A percentile compares a stretch with the other conserved stretches of the same genome.
Evolutionary conservation across 2,888 invertebrate genomes (phyloP).

Genomic region (Geotrupes spiniger): DNA sequence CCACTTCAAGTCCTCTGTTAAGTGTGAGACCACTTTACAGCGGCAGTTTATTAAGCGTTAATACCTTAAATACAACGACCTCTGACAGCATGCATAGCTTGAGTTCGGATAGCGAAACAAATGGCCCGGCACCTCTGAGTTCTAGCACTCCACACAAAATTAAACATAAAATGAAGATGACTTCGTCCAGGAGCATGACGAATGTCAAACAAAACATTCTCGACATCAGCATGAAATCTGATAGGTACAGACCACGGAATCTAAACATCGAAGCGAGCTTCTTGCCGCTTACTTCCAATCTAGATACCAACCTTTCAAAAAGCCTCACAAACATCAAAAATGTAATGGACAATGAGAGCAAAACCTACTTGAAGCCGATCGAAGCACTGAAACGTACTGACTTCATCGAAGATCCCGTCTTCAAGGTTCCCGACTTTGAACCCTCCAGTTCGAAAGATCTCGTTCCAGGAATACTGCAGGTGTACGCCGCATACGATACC

Average conservation of each 20-base stretch:
- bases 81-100: slow-evolving; percentile 67
- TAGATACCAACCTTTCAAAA: slow-evolving; percentile 46
- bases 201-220: slow-evolving; percentile 54
- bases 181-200: slow-evolving; percentile 61
- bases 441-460: slow-evolving; percentile 38
- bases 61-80: slow-evolving; percentile 57
- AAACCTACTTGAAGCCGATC: slow-evolving; percentile 33
- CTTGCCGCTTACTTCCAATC: slow-evolving; percentile 33
- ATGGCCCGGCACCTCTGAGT: slow-evolving; percentile 56
- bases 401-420: slow-evolving; percentile 31
- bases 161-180: slow-evolving; percentile 55
- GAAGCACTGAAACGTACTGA: slow-evolving; percentile 33
- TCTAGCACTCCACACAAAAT: slow-evolving; percentile 51
- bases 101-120: slow-evolving; percentile 62
- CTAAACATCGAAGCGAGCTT: slow-evolving; percentile 37
- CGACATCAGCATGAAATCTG: slow-evolving; percentile 37
- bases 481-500: slow-evolving; percentile 94
- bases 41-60: slow-evolving; percentile 63
- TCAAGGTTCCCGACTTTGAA: slow-evolving; percentile 38
- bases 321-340: slow-evolving; percentile 47
- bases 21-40: slow-evolving; percentile 61
- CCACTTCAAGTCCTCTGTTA: slow-evolving; percentile 68
- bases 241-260: slow-evolving; percentile 33
- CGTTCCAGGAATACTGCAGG: slow-evolving; percentile 57
- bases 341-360: slow-evolving; percentile 32